These are phyloP conservation scores for Drosophila malerkotliana DNA, from an alignment of 1,140 invertebrate species.

Conservation along the genomic window DNA sequence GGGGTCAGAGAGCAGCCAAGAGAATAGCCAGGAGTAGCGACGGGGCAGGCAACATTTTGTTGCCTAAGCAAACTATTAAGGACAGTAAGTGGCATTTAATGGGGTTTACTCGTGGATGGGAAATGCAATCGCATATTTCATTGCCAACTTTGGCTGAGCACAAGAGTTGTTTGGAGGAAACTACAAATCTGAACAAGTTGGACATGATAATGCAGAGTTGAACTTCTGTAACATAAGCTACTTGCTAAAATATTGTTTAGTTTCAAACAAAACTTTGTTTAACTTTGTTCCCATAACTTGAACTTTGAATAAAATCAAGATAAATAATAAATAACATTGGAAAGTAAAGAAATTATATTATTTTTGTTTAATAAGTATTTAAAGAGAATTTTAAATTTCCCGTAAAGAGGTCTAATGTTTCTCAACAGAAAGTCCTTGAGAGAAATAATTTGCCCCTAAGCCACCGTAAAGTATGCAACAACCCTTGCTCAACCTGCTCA, in stretches of 20 bases:
- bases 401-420: not conserved
- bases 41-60: constrained; percentile 58
- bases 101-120: constrained; percentile 44
- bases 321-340: not conserved
- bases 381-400: too few relatives aligned
- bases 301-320: not conserved
- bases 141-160: constrained; percentile 50
- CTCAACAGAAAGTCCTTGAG: not conserved
- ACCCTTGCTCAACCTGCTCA: too few relatives aligned
- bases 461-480: constrained; percentile 33
- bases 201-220: not conserved
- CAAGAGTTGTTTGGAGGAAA: constrained; percentile 7
- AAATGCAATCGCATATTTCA: constrained; percentile 59
- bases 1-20: too few relatives aligned
- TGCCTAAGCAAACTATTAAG: constrained; percentile 73
- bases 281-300: not conserved
- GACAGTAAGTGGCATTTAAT: constrained; percentile 78
- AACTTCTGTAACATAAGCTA: constrained; percentile 5
- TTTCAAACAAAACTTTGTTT: constrained; percentile 1
- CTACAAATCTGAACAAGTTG: constrained; percentile 31
- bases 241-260: not conserved
- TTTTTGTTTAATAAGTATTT: too few relatives aligned
- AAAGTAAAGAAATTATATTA: not conserved
- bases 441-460: constrained; percentile 13
- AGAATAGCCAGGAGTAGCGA: not conserved